Evolutionary conservation across 2,113 vertebrate genomes (phyloP).

Genomic region (Willisornis vidua): DNA sequence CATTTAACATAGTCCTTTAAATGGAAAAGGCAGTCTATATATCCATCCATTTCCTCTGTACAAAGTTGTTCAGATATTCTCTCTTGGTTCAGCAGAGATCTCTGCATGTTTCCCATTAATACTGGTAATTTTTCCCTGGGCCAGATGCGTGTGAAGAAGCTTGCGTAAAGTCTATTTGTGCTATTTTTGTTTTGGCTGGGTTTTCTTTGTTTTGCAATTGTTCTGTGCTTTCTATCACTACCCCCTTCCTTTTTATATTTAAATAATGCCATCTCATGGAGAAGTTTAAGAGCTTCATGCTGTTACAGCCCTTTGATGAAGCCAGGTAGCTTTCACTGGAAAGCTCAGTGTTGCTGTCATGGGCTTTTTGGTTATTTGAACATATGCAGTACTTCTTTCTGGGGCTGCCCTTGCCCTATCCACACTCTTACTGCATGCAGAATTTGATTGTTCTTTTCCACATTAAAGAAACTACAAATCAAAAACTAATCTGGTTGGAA

Average conservation of each 20-base stretch:
- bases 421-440: not conserved
- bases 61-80: not conserved
- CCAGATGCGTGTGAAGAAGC: not conserved
- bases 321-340: not conserved
- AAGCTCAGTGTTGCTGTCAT: not conserved
- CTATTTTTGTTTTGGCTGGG: not conserved
- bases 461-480: not conserved
- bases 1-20: not conserved
- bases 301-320: not conserved
- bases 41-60: not conserved
- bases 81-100: not conserved
- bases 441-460: not conserved
- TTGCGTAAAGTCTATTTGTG: not conserved
- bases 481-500: not conserved
- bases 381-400: not conserved
- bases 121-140: not conserved
- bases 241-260: not conserved
- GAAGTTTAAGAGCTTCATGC: conserved; percentile 10
- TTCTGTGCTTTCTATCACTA: not conserved
- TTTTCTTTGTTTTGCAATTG: not conserved
- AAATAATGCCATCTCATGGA: conserved; percentile 48
- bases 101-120: not conserved
- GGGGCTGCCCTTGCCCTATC: not conserved
- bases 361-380: not conserved
- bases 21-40: not conserved